These are phyloP conservation scores for Novumbra hubbsi DNA, from an alignment of 2,797 vertebrate genomes.

Conservation along the genomic window DNA sequence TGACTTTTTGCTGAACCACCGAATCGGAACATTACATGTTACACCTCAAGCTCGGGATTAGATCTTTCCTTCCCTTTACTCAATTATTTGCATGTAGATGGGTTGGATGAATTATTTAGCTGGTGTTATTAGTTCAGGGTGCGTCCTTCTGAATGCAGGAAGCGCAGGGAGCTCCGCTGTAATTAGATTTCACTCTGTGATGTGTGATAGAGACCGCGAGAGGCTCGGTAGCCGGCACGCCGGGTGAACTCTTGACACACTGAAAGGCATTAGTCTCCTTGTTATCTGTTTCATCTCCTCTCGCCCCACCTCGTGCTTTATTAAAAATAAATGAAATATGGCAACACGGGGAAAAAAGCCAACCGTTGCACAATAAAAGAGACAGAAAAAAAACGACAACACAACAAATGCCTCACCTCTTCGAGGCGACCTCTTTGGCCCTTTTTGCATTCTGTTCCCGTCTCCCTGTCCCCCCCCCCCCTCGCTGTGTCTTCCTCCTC, in stretches of 20 bases:
- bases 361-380: too few species aligned
- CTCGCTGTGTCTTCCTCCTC: too few species aligned
- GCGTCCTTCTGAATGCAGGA: slow-evolving; percentile 46
- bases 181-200: slow-evolving; percentile 52
- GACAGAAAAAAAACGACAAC: background rate
- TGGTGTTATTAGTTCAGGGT: slow-evolving; percentile 56
- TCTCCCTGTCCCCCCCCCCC: background rate
- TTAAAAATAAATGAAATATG: slow-evolving; percentile 32
- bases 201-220: slow-evolving; percentile 50
- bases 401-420: slow-evolving; percentile 52
- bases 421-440: slow-evolving; percentile 68
- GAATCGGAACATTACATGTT: slow-evolving; percentile 68
- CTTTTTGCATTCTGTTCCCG: slow-evolving; percentile 52
- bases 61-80: slow-evolving; percentile 16
- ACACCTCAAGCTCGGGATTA: slow-evolving; percentile 45
- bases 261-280: slow-evolving; percentile 44
- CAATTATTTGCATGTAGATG: slow-evolving; percentile 65
- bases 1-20: slow-evolving; percentile 53
- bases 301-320: slow-evolving; percentile 42
- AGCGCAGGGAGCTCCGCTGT: slow-evolving; percentile 17
- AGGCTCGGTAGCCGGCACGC: background rate
- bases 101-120: slow-evolving; percentile 63
- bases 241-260: slow-evolving; percentile 40
- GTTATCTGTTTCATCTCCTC: slow-evolving; percentile 37
- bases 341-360: too few species aligned